Conservation (phyloP, 2,797 vertebrate genomes). For the Muscicapa striata region DNA sequence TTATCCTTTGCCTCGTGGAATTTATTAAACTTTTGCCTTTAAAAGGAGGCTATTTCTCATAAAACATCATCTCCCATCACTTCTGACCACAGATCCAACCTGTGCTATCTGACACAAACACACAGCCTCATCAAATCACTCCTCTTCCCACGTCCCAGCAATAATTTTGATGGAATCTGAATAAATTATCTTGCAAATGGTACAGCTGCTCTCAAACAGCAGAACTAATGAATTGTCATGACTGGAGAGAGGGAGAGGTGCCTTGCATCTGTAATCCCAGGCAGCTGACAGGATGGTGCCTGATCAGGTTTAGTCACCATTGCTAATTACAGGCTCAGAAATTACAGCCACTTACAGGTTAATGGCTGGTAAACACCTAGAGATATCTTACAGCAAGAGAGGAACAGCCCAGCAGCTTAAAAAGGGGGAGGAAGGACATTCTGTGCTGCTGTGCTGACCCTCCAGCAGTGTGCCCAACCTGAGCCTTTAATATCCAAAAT, state of each 20-base stretch:
- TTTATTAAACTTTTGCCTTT: constrained; percentile 56
- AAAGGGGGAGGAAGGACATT: background rate
- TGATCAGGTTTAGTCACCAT: constrained; percentile 54
- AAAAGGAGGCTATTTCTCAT: constrained; percentile 48
- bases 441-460: background rate
- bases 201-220: constrained; percentile 76
- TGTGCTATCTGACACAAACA: constrained; percentile 74
- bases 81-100: constrained; percentile 66
- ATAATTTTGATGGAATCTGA: constrained; percentile 71
- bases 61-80: constrained; percentile 58
- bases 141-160: constrained; percentile 59
- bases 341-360: constrained; percentile 61
- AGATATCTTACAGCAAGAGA: background rate
- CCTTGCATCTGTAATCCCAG: constrained; percentile 55
- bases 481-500: background rate
- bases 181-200: constrained; percentile 73
- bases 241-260: constrained; percentile 61
- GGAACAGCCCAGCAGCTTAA: background rate
- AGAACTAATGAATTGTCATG: constrained; percentile 77
- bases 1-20: constrained; percentile 56
- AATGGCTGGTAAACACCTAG: constrained; percentile 66
- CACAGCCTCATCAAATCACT: constrained; percentile 76
- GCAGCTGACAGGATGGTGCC: constrained; percentile 51
- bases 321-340: constrained; percentile 69
- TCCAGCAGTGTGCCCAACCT: background rate